phyloP scores from a whole-genome alignment of 1,140 invertebrate genomes.

The Cherax quadricarinatus region DNA sequence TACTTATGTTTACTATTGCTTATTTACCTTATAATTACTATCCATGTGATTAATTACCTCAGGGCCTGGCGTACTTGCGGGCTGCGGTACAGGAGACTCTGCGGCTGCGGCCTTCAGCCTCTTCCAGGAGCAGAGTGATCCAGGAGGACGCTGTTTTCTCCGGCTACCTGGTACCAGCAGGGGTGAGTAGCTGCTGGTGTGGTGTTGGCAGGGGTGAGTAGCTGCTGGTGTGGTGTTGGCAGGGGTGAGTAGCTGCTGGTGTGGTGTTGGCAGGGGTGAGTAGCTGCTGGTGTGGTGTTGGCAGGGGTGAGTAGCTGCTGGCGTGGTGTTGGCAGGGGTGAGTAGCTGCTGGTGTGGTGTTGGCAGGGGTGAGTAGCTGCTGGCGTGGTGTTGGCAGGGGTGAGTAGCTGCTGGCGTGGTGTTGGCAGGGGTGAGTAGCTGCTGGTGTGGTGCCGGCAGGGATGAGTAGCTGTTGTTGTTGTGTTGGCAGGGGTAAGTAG shows the following conservation, averaged over 20 bases:
- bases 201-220: too few species aligned
- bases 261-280: too few species aligned
- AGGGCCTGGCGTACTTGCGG: constrained; percentile 70
- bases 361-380: constrained; percentile 68
- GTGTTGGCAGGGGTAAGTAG: too few species aligned
- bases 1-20: too few species aligned
- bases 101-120: constrained; percentile 65
- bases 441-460: background rate
- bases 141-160: constrained; percentile 74
- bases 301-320: too few species aligned
- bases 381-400: background rate
- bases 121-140: constrained; percentile 64
- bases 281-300: too few species aligned
- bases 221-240: too few species aligned
- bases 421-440: background rate
- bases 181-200: background rate
- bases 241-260: too few species aligned
- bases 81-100: constrained; percentile 75
- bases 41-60: background rate
- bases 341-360: constrained; percentile 36
- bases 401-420: background rate
- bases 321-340: too few species aligned
- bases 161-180: constrained; percentile 73
- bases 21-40: too few species aligned
- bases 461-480: too few species aligned